Base-by-base conservation (phyloP, 2,113 vertebrate genomes). In the Talpa occidentalis region DNA sequence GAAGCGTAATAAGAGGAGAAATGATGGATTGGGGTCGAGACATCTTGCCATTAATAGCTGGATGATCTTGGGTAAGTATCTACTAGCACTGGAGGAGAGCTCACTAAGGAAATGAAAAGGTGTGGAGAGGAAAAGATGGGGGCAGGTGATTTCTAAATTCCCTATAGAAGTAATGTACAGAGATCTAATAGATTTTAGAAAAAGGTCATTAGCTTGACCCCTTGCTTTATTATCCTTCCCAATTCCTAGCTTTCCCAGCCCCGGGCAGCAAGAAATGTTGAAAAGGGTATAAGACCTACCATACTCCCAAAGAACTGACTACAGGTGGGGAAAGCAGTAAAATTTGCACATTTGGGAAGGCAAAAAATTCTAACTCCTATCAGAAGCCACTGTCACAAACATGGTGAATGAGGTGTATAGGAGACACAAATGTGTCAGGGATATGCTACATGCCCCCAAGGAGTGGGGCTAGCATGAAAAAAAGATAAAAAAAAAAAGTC, bases 51-150 rank as follows among this genome's bases (percentile, higher is more conserved):
- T 52, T 66, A 94, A 73, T n/a, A 95, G 56, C 69, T 42, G 28
- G 22, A 22, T 69, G 28, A 86, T 17, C 17, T 26, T 47, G 30
- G 42, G 17, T 17, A 17, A 67, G 6, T 52, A 14, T 89, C 49
- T 64, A 54, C 32, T 21, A 49, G 24, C 49, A 83, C 52, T 56
- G 5, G 30, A 54, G 26, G 54, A 84, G 32, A 96, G 30, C 16
- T 93, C 79, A 64, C 17, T 91, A 32, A 83, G 56, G 76, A 77
- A 90, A 93, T 59, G 52, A 35, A 56, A 90, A 88, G 9, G 4
- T 7, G 9, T 54, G 12, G 30, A 26, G 15, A 85, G 30, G 47
- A 89, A 42, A 90, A 40, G 12, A 10, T 35, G 67, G 42, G 24
- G 30, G 28, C 10, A 67, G 10, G 86, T 73, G 35, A 80, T 79